Percentiles rank a stretch among this genome's conserved stretches.
phyloP scores from a whole-genome alignment of 2,113 vertebrate species.

The Pluvianellus socialis region DNA sequence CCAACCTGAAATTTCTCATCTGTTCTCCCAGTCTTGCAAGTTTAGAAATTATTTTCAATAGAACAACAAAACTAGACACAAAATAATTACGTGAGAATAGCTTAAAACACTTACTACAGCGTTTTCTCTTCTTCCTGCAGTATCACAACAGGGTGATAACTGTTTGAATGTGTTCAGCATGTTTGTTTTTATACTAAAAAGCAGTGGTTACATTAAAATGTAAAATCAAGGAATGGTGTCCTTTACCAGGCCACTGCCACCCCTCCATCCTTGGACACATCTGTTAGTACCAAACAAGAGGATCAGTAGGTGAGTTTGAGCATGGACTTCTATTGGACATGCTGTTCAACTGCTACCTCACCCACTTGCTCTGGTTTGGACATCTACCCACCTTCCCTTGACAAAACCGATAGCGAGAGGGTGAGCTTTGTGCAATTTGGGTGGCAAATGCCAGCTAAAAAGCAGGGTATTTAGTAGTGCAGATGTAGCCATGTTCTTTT shows the following conservation, averaged over 20 bases:
- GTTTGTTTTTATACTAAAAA: not conserved
- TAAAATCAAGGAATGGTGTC: not conserved
- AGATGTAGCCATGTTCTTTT: not conserved
- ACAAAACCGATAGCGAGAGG: not conserved
- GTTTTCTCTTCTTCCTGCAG: not conserved
- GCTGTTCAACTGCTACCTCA: not conserved
- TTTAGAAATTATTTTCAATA: not conserved
- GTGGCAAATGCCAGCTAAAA: not conserved
- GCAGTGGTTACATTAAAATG: not conserved
- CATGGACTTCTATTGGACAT: rapidly evolving
- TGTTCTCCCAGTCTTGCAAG: not conserved
- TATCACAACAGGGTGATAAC: not conserved
- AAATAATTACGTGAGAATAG: not conserved
- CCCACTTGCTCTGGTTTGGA: rapidly evolving
- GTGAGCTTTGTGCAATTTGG: not conserved
- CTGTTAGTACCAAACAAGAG: not conserved
- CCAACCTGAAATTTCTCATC: not conserved
- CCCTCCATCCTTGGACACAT: not conserved
- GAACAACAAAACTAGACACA: not conserved
- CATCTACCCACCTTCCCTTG: not conserved
- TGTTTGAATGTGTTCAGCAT: not conserved
- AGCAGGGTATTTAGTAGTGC: not conserved
- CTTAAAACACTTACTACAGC: not conserved
- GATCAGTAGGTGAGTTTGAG: not conserved
- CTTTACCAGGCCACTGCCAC: not conserved